Percentiles rank a stretch among this genome's conserved stretches.
Conservation (phyloP, 37 sponge, comb jelly and placozoan species). For the Agelas oroides region DNA sequence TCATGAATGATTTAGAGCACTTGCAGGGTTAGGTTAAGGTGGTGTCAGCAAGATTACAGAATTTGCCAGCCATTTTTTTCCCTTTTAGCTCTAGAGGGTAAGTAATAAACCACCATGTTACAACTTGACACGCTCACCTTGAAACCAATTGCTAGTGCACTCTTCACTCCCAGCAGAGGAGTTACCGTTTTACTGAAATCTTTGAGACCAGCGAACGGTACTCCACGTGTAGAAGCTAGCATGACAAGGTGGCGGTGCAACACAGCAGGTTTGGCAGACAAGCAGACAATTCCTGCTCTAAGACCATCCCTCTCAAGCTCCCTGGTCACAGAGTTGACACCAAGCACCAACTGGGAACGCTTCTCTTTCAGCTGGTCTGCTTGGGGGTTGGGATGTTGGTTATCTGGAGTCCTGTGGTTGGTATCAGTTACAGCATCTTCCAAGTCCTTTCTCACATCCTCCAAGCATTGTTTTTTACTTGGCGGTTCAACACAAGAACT, state of each 20-base stretch:
- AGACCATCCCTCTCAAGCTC: constrained; percentile 56
- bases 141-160: constrained; percentile 71
- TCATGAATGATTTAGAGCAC: too few species aligned
- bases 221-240: constrained; percentile 54
- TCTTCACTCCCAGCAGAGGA: constrained; percentile 57
- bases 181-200: constrained; percentile 40
- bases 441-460: not conserved
- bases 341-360: constrained; percentile 56
- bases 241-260: constrained; percentile 55
- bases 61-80: too few species aligned
- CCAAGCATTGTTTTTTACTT: constrained; percentile 4
- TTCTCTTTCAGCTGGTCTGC: constrained; percentile 9
- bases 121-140: too few species aligned
- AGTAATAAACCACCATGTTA: too few species aligned
- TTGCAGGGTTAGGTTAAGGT: too few species aligned
- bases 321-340: constrained; percentile 61
- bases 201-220: constrained; percentile 61
- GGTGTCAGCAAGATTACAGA: too few species aligned
- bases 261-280: constrained; percentile 51
- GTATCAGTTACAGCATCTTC: not conserved
- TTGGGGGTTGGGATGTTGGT: not conserved
- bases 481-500: constrained; percentile 6
- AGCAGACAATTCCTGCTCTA: constrained; percentile 66
- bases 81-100: too few species aligned
- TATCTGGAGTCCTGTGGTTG: not conserved